Evolutionary conservation across 2,888 invertebrate genomes (phyloP), one percentile per base, ranked within the genome.

Genomic region (Protodeltote pygarga): DNA sequence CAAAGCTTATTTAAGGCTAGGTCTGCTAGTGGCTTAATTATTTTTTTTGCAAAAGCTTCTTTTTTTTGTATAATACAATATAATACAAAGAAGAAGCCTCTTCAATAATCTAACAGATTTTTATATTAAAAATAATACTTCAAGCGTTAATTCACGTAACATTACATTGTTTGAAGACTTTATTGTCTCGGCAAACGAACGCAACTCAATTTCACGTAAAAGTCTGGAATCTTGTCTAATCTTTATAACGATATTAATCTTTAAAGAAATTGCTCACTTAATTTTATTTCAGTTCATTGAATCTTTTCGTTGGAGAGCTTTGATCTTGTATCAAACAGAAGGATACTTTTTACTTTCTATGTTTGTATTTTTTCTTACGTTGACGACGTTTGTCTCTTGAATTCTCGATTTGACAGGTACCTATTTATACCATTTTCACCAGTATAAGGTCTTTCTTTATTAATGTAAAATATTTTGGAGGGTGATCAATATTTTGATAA

Each of bases 211-310:
- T 29, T 33, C 19, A 19, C 27, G 20, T 29, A 23, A 31, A 41
- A 23, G 10, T 21, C 20, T 55, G 37, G 31, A 60, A 37, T 46
- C 37, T 17, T 5, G 11, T 3, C 4, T 38, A 23, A 63, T 50
- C 37, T 58, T 38, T 20, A 44, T 40, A 63, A 45, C 13, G 21
- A 34, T 9, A 4, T 19, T 27, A 42, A 35, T 48, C 38, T 44
- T 40, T 28, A 58, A 63, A 63, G 44, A 63, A 59, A 50, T 44
- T 58, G 50, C 20, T 63, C 40, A 37, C 29, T 24, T 29, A 50
- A 41, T 38, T 38, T 3, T 21, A n/a, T 24, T 41, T 25, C 38
- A 35, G 52, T 46, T 58, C 38, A 60, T 42, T 64, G 64, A 58
- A 50, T 51, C 9, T 25, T 39, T 29, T 40, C 35, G n/a, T 5